These are phyloP conservation scores for Hippocampus guttulatus DNA, from an alignment of 2,113 vertebrate genomes.

Conservation along the genomic window DNA sequence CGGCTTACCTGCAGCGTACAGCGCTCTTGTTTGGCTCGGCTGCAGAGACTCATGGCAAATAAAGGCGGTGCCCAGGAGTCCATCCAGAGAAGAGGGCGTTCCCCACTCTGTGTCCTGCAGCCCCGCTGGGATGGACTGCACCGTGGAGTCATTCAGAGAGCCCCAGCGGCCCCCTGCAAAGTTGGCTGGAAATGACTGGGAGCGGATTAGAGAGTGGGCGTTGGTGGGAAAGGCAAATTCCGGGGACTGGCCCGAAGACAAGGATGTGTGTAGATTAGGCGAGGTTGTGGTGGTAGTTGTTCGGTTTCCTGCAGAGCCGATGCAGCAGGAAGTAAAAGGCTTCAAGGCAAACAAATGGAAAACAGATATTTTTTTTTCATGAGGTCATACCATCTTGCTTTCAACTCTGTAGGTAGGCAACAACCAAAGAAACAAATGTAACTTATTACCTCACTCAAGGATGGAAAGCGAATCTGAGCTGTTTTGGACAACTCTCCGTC, in stretches of 20 bases:
- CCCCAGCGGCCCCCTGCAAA: constrained; percentile 70
- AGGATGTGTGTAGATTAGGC: constrained; percentile 50
- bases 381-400: background rate
- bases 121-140: constrained; percentile 84
- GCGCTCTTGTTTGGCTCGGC: constrained; percentile 66
- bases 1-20: constrained; percentile 75
- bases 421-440: background rate
- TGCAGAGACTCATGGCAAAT: constrained; percentile 92
- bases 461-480: constrained; percentile 86
- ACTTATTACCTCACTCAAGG: constrained; percentile 82
- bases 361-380: constrained; percentile 2
- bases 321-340: constrained; percentile 97
- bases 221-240: constrained; percentile 71
- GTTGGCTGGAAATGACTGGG: constrained; percentile 85
- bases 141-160: constrained; percentile 63
- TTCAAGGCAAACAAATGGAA: constrained; percentile 40
- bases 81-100: constrained; percentile 90
- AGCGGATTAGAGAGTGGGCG: constrained; percentile 75
- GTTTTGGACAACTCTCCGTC: constrained; percentile 80
- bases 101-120: constrained; percentile 94
- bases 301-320: constrained; percentile 91
- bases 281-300: constrained; percentile 81
- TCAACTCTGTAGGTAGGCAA: background rate
- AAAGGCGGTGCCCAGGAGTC: constrained; percentile 85
- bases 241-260: constrained; percentile 19